Conservation (phyloP, 2,888 invertebrate species). For the Drosophila leonis region DNA sequence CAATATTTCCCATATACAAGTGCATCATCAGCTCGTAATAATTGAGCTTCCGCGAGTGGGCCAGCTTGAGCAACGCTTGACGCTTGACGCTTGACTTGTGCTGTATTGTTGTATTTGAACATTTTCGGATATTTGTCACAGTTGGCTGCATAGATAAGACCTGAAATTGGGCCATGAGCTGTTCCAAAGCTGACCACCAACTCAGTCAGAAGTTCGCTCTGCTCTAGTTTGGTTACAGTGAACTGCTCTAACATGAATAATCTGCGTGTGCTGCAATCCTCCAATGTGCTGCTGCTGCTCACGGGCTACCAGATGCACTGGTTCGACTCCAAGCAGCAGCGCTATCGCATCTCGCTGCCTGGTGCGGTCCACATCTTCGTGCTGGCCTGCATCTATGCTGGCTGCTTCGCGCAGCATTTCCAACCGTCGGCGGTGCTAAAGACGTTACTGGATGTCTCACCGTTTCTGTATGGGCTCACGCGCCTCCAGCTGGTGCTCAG, state of each 20-base stretch:
- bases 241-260: slow-evolving; percentile 39
- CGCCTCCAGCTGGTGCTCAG: slow-evolving; percentile 75
- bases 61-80: neutral
- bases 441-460: slow-evolving; percentile 70
- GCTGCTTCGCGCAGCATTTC: slow-evolving; percentile 79
- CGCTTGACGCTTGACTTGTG: slow-evolving; percentile 36
- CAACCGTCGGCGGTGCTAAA: slow-evolving; percentile 62
- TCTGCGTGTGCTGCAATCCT: slow-evolving; percentile 50
- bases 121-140: slow-evolving; percentile 26
- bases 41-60: neutral
- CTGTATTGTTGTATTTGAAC: slow-evolving; percentile 4
- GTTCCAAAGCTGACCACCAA: neutral
- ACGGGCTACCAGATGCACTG: slow-evolving; percentile 63
- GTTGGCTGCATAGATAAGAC: slow-evolving; percentile 51
- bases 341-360: slow-evolving; percentile 47
- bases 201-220: slow-evolving; percentile 18
- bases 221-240: neutral
- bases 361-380: slow-evolving; percentile 45
- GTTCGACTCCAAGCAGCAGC: slow-evolving; percentile 52
- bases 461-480: slow-evolving; percentile 69
- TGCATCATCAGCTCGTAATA: neutral
- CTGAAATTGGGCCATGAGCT: slow-evolving; percentile 9
- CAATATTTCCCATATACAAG: neutral
- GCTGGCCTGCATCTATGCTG: slow-evolving; percentile 53
- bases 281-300: slow-evolving; percentile 56